A percentile compares a stretch with the other conserved stretches of the same genome.
Conservation (phyloP, 2,888 invertebrate genomes). For the Ariolimax columbianus region DNA sequence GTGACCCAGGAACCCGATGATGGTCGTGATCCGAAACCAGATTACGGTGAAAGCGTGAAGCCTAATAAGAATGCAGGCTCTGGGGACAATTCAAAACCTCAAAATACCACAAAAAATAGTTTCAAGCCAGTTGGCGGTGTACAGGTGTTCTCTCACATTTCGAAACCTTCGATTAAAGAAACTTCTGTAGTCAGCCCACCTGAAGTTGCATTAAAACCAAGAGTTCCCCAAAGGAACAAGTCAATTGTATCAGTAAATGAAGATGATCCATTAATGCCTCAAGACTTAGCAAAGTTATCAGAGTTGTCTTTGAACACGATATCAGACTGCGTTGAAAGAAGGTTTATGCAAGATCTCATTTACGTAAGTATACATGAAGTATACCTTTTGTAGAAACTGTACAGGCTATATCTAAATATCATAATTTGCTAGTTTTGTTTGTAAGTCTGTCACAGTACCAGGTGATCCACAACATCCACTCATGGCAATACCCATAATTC, state of each 20-base stretch:
- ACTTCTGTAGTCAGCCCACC: neutral
- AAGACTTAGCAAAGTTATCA: conserved; percentile 40
- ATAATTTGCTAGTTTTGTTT: too few species aligned
- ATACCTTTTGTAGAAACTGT: too few species aligned
- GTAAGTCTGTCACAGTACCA: too few species aligned
- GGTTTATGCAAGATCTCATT: conserved; percentile 43
- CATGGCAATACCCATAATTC: too few species aligned
- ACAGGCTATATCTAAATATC: too few species aligned
- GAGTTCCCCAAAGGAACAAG: neutral
- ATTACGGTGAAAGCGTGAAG: neutral
- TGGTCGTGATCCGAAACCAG: conserved; percentile 7
- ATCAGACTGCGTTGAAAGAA: conserved; percentile 16
- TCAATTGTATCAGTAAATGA: neutral
- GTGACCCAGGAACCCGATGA: neutral
- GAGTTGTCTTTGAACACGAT: conserved; percentile 45
- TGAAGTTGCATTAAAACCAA: neutral
- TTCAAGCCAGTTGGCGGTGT: neutral
- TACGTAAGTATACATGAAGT: conserved; percentile 54
- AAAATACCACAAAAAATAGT: too few species aligned
- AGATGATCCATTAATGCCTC: neutral
- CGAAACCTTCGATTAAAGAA: too few species aligned
- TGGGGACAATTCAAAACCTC: neutral
- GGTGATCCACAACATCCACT: too few species aligned
- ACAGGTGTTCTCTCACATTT: neutral
- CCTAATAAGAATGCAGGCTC: neutral